Base-by-base conservation (phyloP, 2,797 vertebrate genomes). In the Channa striata region DNA sequence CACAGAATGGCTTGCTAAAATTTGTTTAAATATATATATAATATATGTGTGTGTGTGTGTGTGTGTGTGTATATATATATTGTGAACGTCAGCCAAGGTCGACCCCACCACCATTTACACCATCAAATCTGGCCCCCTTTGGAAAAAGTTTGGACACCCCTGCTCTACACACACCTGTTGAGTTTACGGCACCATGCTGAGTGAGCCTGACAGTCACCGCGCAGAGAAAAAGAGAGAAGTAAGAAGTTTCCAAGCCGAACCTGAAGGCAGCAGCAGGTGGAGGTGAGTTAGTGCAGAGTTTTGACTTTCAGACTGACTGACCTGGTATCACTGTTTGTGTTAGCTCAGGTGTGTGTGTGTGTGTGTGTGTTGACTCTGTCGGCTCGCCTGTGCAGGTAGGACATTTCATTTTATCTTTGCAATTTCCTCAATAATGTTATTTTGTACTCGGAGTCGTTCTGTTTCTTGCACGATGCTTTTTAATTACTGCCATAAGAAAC, bases 321-420 rank as follows among this genome's bases (percentile, higher is more conserved):
- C 11, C 47, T 40, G 64, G 56, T 48, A 52, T 21, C 30, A 52
- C 46, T 19, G 60, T 42, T 58, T 57, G 33, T 51, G 30, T 58
- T 23, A 6, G 21, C 25, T 30, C 34, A 10, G 30, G 46, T 36
- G 25, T 30, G 4, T 30, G 25, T 30, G 25, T 30, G 25, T 30
- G 25, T 30, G 25, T 30, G 25, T 30, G 2, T 30, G 25, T 30
- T 46, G 20, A 34, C 12, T 1, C 25, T 30, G 4, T 3, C 25
- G 6, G 23, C 46, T 68, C 64, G 68, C 72, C 59, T 79, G 63
- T 11, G 17, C 68, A 86, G 80, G 80, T 81, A 80, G 0, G 59
- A 65, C 11, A 4, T 19, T 49, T n/a, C n/a, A n/a, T n/a, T 2
- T 47, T 25, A 40, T 65, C 40, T 59, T 9, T 17, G 8, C 14